Base-by-base conservation (phyloP, 2,797 vertebrate genomes). In the Chaenodraco wilsoni region DNA sequence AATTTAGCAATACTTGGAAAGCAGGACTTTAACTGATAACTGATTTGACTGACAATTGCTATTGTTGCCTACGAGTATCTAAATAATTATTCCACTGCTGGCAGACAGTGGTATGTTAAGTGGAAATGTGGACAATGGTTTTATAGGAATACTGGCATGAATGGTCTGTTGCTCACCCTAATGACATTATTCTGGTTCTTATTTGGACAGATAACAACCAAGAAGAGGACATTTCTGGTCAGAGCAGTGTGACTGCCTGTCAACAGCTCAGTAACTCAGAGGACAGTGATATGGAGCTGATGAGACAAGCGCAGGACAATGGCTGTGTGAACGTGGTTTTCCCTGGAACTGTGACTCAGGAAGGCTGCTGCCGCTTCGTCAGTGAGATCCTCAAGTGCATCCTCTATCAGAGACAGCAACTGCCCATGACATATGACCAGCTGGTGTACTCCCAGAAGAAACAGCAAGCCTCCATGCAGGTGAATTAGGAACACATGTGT, bases 371-470 rank as follows among this genome's bases (percentile, higher is more conserved):
- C 85, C 93, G 92, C 27, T 97, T 99, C 5, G 95, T 96, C 63
- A 96, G 96, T 15, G 98, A 99, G 85, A 94, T 99, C 48, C 91
- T 99, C 23, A 99, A 98, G 83, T 97, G 96, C 74, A 83, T 99
- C 68, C 94, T 99, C 70, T 96, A 98, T 89, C 97, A 99, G 89
- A 94, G 97, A 56, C 96, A 98, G 77, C 98, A 99, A 76, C 94
- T 99, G 2, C 98, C 98, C 49, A 95, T 98, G 92, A 97, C 96
- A 0, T 99, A 98, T 10, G 96, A 98, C 71, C 96, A 99, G 81
- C 94, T 99, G 33, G 89, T 95, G 11, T 94, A 88, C 76, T 96
- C 96, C 64, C 96, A 94, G 85, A 94, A 91, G 65, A 95, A 88
- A 78, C 84, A 89, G 37, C 87, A 92, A 55, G 68, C 84, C 0